Conservation (phyloP, 2,888 invertebrate species). For the Beris morrisii region DNA sequence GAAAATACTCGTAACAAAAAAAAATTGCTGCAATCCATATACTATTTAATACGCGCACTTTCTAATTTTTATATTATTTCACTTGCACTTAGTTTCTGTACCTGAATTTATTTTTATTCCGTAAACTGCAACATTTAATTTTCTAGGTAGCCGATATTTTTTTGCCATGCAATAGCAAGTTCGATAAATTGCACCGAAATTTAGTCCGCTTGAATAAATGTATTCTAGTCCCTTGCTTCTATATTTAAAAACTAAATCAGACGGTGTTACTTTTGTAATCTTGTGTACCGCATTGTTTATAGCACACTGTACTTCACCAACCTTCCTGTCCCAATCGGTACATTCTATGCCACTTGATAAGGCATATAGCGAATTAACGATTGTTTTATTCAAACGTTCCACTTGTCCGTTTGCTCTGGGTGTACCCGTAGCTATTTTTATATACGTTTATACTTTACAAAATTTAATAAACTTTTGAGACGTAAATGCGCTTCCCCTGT, state of each 20-base stretch:
- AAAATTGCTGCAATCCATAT: no score
- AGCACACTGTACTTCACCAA: slow-evolving; percentile 38
- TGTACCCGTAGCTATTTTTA: slow-evolving; percentile 39
- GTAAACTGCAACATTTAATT: no score
- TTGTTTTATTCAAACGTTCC: slow-evolving; percentile 4
- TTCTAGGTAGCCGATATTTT: no score
- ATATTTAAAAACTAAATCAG: neutral
- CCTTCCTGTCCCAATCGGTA: slow-evolving; percentile 40
- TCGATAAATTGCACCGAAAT: no score
- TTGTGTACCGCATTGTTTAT: slow-evolving; percentile 39
- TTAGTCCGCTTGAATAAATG: no score
- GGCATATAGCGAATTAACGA: slow-evolving; percentile 39
- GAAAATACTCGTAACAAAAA: no score
- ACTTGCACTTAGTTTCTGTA: no score
- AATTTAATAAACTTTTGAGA: slow-evolving; percentile 36
- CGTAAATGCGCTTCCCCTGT: slow-evolving; percentile 41
- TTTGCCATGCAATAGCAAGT: no score
- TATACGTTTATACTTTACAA: slow-evolving; percentile 34
- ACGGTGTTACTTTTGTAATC: slow-evolving; percentile 33
- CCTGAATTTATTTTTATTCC: no score
- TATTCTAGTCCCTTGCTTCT: neutral
- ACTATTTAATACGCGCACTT: no score
- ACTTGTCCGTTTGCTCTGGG: slow-evolving; percentile 36
- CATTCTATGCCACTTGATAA: slow-evolving; percentile 29
- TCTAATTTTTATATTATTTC: no score